Percentiles rank a stretch among this genome's conserved stretches.
Conservation (phyloP, 2,113 vertebrate genomes). For the Sorex araneus region DNA sequence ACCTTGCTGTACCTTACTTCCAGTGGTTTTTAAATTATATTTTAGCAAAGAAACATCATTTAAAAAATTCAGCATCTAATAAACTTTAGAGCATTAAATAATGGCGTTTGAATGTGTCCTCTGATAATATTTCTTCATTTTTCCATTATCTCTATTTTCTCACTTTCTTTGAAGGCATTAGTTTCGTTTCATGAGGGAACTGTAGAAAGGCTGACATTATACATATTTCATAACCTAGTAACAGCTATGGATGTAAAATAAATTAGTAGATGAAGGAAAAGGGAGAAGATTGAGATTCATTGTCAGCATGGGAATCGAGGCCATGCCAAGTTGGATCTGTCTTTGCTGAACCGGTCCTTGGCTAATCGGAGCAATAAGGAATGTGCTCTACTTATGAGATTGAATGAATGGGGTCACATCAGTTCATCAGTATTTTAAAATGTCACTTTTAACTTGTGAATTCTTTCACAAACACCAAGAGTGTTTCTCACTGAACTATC, state of each 20-base stretch:
- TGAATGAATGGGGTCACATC: background rate
- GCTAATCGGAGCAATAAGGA: slow-evolving; percentile 56
- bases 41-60: background rate
- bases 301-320: slow-evolving; percentile 26
- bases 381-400: slow-evolving; percentile 32
- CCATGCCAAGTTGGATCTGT: slow-evolving; percentile 23
- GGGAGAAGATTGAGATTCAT: slow-evolving; percentile 57
- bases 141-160: slow-evolving; percentile 39
- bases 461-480: slow-evolving; percentile 7
- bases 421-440: slow-evolving; percentile 61
- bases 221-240: slow-evolving; percentile 53
- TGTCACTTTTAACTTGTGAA: slow-evolving; percentile 28
- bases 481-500: background rate
- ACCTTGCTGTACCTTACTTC: background rate
- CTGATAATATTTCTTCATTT: slow-evolving; percentile 21
- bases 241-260: slow-evolving; percentile 58
- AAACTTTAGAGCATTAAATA: slow-evolving; percentile 4
- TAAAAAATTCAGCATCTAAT: background rate
- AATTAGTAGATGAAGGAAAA: slow-evolving; percentile 63
- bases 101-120: background rate
- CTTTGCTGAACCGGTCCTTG: slow-evolving; percentile 62
- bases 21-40: background rate
- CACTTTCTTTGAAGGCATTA: slow-evolving; percentile 19
- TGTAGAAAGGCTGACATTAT: slow-evolving; percentile 11
- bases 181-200: slow-evolving; percentile 6